These are phyloP conservation scores for Ridgeia piscesae DNA, from an alignment of 1,140 invertebrate species.

Conservation along the genomic window DNA sequence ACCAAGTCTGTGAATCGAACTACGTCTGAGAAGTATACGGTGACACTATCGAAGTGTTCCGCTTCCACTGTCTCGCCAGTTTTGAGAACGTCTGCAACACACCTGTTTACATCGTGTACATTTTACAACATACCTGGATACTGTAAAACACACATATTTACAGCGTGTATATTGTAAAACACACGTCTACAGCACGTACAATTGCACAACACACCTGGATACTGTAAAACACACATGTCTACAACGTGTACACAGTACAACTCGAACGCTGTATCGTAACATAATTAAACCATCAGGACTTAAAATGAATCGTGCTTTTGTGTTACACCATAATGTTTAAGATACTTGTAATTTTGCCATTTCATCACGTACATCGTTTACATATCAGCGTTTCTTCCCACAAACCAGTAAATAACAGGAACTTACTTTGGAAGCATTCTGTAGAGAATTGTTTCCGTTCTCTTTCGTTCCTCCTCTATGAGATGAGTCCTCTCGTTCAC, in stretches of 20 bases:
- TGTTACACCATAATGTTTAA: background rate
- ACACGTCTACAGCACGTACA: no score
- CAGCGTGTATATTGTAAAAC: no score
- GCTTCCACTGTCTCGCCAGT: constrained; percentile 80
- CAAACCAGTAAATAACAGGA: constrained; percentile 12
- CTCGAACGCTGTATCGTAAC: background rate
- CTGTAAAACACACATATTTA: no score
- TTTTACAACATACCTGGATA: background rate
- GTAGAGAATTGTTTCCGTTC: constrained; percentile 84
- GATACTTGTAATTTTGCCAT: background rate
- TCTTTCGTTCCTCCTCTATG: constrained; percentile 84
- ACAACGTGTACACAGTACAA: no score
- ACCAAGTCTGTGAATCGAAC: constrained; percentile 74
- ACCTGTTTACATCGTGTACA: background rate
- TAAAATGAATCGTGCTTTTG: background rate
- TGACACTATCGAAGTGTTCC: constrained; percentile 82
- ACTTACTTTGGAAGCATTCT: constrained; percentile 81
- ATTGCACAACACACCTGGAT: no score
- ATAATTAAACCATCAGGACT: background rate
- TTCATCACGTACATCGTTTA: background rate
- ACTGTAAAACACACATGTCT: no score
- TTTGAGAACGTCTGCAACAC: constrained; percentile 11
- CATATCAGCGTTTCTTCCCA: background rate
- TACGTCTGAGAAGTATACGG: constrained; percentile 90
- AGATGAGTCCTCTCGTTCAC: constrained; percentile 84